Evolutionary conservation across 2,888 invertebrate genomes (phyloP), one percentile per base, ranked within the genome.

Genomic region (Sarcophaga subvicina): DNA sequence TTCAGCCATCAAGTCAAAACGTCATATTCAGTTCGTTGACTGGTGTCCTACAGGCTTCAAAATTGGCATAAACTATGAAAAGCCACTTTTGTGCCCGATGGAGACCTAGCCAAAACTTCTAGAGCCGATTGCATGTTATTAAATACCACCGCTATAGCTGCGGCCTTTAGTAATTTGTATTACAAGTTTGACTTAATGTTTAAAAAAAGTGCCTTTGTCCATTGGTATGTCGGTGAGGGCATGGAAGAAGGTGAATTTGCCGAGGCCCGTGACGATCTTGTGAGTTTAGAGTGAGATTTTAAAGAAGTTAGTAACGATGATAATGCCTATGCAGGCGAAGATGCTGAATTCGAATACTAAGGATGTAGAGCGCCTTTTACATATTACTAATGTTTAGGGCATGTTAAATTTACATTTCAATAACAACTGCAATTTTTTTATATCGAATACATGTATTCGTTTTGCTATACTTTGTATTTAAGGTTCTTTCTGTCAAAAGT

Each of bases 21-120:
- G 96, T 89, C 95, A 95, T 75, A 97, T 98, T 79, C 95, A 97
- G 88, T 99, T 99, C 91, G 98, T 98, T n/a, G 98, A 98, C 91
- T 98, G 98, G 98, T 97, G 98, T 92, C 98, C 98, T 3, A 98
- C 98, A 10, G 98, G 98, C 0, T 98, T 98, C 92, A 98, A 98
- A 94, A 96, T 96, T 45, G 97, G 97, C 88, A 97, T 97, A 90
- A 97, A 97, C 94, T 96, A 96, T 94, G 97, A 97, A 93, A 96
- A 96, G 22, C 98, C 0, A 96, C 96, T 2, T 96, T 96, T 80
- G 96, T 96, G 73, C 95, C 95, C 20, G 96, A 96, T 25, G 97
- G 96, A 0, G 97, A 97, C 93, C 94, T 97, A 91, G 97, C 98
- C 85, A 96, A 96, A 91, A 97, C 97, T 76, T 96, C 97, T 90